Percentiles rank a stretch among this genome's conserved stretches.
Evolutionary conservation across 2,888 invertebrate genomes (phyloP).

Genomic region (Pollenia amentaria): DNA sequence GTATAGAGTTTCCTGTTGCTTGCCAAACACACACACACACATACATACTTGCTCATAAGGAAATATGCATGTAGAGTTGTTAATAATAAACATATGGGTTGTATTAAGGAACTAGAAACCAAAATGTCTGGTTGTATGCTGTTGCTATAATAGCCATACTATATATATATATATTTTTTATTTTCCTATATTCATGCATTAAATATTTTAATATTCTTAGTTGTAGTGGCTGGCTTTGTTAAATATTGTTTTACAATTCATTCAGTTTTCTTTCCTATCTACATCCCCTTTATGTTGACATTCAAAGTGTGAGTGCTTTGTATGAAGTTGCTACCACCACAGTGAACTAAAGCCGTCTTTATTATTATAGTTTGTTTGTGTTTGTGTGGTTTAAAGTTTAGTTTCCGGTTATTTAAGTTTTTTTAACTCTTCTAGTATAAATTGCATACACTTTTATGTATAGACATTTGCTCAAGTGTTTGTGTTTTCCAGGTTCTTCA

Average conservation of each 20-base stretch:
- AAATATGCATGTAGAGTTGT: background rate
- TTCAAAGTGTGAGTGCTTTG: background rate
- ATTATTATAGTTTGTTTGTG: conserved; percentile 40
- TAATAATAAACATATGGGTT: conserved; percentile 8
- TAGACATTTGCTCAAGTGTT: conserved; percentile 2
- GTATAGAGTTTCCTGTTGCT: conserved; percentile 64
- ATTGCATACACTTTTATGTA: background rate
- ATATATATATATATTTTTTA: too few relatives aligned
- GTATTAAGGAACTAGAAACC: background rate
- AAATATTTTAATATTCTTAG: conserved; percentile 11
- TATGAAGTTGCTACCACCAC: background rate
- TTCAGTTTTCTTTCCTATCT: background rate
- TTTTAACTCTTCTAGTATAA: conserved; percentile 58
- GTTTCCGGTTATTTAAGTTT: conserved; percentile 71
- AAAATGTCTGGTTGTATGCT: conserved; percentile 46
- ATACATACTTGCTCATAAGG: background rate
- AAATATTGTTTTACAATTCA: conserved; percentile 24
- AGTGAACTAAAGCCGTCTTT: conserved; percentile 18
- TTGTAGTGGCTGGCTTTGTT: background rate
- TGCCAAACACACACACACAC: background rate
- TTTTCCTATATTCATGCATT: background rate
- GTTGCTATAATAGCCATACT: background rate
- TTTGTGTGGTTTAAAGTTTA: conserved; percentile 66
- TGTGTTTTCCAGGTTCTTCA: background rate
- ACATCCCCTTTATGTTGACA: background rate